Base-by-base conservation (phyloP, 2,113 vertebrate genomes). In the Globicephala melas region DNA sequence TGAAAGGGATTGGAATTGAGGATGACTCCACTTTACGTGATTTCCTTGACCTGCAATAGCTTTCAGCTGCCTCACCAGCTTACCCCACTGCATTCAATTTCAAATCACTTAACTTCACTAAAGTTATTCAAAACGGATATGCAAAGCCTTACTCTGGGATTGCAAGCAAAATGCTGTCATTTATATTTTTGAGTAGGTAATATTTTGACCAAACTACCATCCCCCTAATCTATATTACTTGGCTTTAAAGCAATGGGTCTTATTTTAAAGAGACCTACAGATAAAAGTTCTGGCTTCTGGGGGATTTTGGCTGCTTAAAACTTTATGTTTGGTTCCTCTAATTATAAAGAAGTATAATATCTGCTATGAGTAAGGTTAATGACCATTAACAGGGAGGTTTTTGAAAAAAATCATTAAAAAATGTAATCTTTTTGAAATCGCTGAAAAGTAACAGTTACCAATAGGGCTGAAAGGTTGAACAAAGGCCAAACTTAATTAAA, bases 101-200 rank as follows among this genome's bases (percentile, higher is more conserved):
- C 97, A 97, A 97, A 98, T 98, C 96, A 96, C 97, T 97, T 97
- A 96, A 97, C 96, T 94, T 96, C 41, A 89, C 74, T 93, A 65
- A 97, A 96, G 96, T 94, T 93, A 97, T 97, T 98, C 96, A 97
- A 95, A 97, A 85, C 1, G 60, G 93, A 96, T 92, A 97, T 97
- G 97, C 92, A 90, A 85, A 97, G 95, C 55, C 25, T 47, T 5
- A 41, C 85, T 97, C 97, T 89, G 89, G n/a, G 44, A 91, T 76
- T 28, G 36, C 83, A 91, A 86, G 87, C 80, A 65, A 94, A 95
- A 95, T 76, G 84, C 89, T 36, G 90, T 82, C 36, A 87, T 87
- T 97, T 96, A 53, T 89, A 93, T 77, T n/a, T 95, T 97, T 96
- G 77, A 87, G 31, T 36, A 76, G 74, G 85, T 94, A 71, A 97